Percentiles rank a stretch among this genome's conserved stretches.
phyloP scores from a whole-genome alignment of 2,113 vertebrate genomes.

The Piprites chloris region DNA sequence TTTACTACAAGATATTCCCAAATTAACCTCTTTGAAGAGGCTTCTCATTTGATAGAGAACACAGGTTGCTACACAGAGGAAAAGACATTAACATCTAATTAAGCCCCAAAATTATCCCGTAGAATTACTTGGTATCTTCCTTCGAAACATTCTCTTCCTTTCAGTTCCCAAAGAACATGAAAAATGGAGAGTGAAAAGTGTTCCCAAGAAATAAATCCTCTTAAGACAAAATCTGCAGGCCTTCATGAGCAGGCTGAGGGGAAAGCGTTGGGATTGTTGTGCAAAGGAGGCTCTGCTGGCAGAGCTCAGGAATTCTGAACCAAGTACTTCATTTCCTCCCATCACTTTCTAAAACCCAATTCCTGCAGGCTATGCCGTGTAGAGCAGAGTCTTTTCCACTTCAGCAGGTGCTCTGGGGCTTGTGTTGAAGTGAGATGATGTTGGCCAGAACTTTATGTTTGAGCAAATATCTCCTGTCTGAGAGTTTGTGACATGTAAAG shows the following conservation, averaged over 20 bases:
- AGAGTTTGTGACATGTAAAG: neutral
- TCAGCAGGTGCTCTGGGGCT: neutral
- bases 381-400: neutral
- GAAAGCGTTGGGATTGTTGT: neutral
- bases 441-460: neutral
- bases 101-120: neutral
- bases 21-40: neutral
- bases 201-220: neutral
- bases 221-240: neutral
- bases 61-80: neutral
- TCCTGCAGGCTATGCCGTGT: neutral
- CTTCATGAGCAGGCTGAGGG: neutral
- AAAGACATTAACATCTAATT: slow-evolving; percentile 14
- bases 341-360: neutral
- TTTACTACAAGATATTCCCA: slow-evolving; percentile 4
- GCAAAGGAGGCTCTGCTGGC: neutral
- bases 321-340: neutral
- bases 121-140: neutral
- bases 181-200: neutral
- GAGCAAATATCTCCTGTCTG: neutral
- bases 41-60: neutral
- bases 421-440: neutral
- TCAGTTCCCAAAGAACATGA: neutral
- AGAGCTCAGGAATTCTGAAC: neutral
- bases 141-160: neutral